A percentile compares a stretch with the other conserved stretches of the same genome.
These are phyloP conservation scores for Leptothorax acervorum DNA, from an alignment of 2,888 invertebrate genomes.

Conservation along the genomic window DNA sequence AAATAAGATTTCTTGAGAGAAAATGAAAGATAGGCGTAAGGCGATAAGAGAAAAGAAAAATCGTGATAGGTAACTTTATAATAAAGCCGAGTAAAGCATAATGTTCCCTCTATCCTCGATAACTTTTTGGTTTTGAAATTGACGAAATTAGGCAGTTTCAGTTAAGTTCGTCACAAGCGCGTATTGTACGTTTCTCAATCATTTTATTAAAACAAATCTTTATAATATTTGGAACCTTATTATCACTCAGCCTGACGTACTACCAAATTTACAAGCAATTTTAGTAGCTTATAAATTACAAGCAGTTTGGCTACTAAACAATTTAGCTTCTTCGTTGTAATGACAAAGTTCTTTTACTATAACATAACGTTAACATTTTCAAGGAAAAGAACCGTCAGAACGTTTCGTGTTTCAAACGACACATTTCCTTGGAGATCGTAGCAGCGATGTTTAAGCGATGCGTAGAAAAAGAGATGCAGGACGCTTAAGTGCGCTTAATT, in stretches of 20 bases:
- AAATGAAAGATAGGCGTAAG: neutral
- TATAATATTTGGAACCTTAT: neutral
- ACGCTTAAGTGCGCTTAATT: slow-evolving; percentile 25
- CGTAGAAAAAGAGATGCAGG: neutral
- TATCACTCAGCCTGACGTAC: neutral
- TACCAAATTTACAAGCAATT: neutral
- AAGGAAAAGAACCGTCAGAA: neutral
- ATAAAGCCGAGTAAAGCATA: neutral
- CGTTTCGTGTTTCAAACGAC: slow-evolving; percentile 16
- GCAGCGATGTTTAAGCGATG: neutral
- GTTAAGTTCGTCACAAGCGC: neutral
- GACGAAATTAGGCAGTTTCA: neutral
- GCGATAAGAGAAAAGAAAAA: neutral
- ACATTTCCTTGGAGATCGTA: neutral
- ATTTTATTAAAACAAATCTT: neutral
- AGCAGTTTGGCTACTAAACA: too few relatives aligned
- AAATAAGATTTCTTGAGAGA: neutral
- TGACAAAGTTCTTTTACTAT: neutral
- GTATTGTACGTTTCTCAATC: neutral
- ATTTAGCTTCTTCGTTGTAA: neutral
- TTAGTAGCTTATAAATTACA: neutral
- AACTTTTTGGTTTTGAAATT: neutral
- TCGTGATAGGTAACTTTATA: neutral
- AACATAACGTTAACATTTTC: neutral
- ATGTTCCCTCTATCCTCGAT: neutral